Evolutionary conservation across 2,113 vertebrate genomes (phyloP).

Genomic region (Aldabrachelys gigantea): DNA sequence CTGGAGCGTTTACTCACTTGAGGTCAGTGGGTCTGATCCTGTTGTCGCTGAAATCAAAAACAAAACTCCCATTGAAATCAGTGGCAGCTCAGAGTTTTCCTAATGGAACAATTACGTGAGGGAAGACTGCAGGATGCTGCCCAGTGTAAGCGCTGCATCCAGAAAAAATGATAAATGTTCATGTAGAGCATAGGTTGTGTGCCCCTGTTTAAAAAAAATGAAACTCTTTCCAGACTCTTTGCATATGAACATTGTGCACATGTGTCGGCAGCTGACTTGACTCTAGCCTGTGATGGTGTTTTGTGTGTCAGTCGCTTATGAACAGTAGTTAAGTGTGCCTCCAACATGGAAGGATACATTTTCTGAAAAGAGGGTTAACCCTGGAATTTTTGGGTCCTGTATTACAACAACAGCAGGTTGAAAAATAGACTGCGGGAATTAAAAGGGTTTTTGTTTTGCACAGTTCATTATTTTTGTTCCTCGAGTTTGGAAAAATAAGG

Average conservation of each 20-base stretch:
- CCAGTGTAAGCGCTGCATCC: not conserved
- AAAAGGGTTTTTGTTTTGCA: not conserved
- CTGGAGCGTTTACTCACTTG: not conserved
- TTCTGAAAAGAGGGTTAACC: not conserved
- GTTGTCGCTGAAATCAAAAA: not conserved
- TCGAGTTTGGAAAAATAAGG: not conserved
- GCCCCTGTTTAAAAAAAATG: not conserved
- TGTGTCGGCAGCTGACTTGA: not conserved
- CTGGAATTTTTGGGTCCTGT: not conserved
- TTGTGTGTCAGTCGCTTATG: not conserved
- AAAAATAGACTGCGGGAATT: not conserved
- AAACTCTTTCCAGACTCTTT: not conserved
- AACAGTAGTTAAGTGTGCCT: too few relatives aligned
- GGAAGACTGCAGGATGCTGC: not conserved
- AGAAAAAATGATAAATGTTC: not conserved
- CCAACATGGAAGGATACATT: not conserved
- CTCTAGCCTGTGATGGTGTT: not conserved
- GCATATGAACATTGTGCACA: not conserved
- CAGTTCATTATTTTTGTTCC: not conserved
- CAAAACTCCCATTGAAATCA: not conserved
- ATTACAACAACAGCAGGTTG: not conserved
- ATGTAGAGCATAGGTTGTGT: accelerated
- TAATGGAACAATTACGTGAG: not conserved
- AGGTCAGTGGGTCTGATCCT: not conserved
- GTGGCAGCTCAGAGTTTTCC: not conserved